Percentiles rank a stretch among this genome's conserved stretches.
phyloP scores from a whole-genome alignment of 2,888 invertebrate genomes.

The Drosophila infuscata region DNA sequence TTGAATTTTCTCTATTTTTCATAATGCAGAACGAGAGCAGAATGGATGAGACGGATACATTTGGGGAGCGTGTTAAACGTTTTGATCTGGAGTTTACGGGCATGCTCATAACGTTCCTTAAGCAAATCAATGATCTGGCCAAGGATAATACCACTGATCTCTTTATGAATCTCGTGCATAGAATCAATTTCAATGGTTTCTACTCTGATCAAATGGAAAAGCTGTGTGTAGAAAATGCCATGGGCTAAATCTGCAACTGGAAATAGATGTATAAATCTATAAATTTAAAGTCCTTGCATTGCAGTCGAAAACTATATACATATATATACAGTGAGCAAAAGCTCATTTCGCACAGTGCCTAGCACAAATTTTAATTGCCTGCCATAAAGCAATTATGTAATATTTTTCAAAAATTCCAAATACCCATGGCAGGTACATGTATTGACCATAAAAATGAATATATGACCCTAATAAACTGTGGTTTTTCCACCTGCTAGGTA shows the following conservation, averaged over 20 bases:
- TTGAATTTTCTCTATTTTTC: background rate
- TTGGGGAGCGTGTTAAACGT: slow-evolving; percentile 83
- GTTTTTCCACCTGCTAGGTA: too few species aligned
- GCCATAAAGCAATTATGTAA: too few species aligned
- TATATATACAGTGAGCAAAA: too few species aligned
- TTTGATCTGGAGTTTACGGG: slow-evolving; percentile 84
- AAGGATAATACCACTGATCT: slow-evolving; percentile 84
- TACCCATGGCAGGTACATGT: too few species aligned
- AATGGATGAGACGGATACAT: slow-evolving; percentile 83
- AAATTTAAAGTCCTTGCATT: too few species aligned
- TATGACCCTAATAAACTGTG: too few species aligned
- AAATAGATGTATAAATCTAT: background rate
- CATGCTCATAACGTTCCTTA: slow-evolving; percentile 82
- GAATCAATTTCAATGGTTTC: slow-evolving; percentile 95
- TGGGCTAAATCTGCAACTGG: slow-evolving; percentile 55
- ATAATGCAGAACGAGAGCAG: slow-evolving; percentile 77
- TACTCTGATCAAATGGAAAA: slow-evolving; percentile 90
- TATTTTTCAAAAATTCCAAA: too few species aligned
- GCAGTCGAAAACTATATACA: too few species aligned
- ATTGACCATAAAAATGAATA: too few species aligned
- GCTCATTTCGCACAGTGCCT: too few species aligned
- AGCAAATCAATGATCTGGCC: slow-evolving; percentile 83
- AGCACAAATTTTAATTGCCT: too few species aligned
- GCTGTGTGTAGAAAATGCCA: slow-evolving; percentile 87
- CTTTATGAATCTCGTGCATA: slow-evolving; percentile 84